Conservation (phyloP, 1,140 invertebrate species). For the Scylla paramamosain region DNA sequence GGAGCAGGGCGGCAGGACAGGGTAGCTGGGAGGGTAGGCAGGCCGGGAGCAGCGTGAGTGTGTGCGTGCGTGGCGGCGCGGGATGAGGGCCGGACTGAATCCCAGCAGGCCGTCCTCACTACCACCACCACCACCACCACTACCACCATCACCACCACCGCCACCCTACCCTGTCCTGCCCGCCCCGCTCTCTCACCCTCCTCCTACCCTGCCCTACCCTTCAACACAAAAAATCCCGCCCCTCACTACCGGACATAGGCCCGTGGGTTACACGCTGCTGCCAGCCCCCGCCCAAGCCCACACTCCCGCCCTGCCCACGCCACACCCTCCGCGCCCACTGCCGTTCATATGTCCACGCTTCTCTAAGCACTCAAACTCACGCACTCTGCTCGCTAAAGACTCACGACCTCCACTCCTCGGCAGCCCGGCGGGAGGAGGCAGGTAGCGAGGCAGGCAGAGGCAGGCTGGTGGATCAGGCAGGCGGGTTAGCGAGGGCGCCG, state of each 20-base stretch:
- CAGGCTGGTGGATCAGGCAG: neutral
- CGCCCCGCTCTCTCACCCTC: constrained; percentile 5
- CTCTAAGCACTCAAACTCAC: neutral
- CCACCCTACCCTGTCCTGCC: constrained; percentile 24
- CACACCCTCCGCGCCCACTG: neutral
- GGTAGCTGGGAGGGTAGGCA: constrained; percentile 16
- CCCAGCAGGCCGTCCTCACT: constrained; percentile 51
- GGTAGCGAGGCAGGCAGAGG: neutral
- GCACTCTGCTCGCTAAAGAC: neutral
- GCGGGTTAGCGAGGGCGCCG: neutral
- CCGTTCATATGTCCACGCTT: neutral
- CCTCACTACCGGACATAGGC: constrained; percentile 69
- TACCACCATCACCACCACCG: neutral
- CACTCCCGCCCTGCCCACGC: constrained; percentile 30
- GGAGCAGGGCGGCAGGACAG: constrained; percentile 26
- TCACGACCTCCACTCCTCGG: neutral
- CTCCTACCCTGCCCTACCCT: constrained; percentile 36
- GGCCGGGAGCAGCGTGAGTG: constrained; percentile 44
- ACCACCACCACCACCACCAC: constrained; percentile 42
- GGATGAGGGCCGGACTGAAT: constrained; percentile 64
- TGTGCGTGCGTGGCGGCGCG: constrained; percentile 65
- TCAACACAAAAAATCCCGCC: constrained; percentile 70
- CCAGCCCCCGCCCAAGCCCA: constrained; percentile 28
- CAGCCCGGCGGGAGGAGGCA: neutral
- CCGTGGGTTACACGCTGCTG: constrained; percentile 64